Evolutionary conservation across 2,113 vertebrate species (phyloP).

Genomic region (Cariama cristata): DNA sequence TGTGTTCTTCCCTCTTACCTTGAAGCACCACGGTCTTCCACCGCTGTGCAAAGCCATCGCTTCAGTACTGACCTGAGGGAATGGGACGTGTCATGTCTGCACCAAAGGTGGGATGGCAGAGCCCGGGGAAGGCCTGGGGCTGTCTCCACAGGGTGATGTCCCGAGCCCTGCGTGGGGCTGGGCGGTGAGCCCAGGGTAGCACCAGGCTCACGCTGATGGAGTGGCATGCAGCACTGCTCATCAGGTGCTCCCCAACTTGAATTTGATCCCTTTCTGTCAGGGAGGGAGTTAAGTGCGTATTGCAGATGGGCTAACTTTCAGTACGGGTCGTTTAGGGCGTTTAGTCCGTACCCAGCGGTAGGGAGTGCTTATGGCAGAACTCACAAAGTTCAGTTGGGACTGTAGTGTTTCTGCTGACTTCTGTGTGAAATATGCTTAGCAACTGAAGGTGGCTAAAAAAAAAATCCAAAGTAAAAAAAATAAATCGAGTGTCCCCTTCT

Average conservation of each 20-base stretch:
- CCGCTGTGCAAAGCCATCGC: no score
- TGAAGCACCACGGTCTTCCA: accelerated
- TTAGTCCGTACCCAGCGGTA: not conserved
- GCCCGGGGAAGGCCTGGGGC: not conserved
- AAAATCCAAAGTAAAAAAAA: not conserved
- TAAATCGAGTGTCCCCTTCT: not conserved
- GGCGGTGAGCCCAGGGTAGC: not conserved
- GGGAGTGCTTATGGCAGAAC: not conserved
- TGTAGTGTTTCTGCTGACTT: not conserved
- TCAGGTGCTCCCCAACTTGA: not conserved
- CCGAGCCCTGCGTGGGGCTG: not conserved
- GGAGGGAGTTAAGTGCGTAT: not conserved
- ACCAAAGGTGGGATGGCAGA: not conserved
- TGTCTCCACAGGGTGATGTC: not conserved
- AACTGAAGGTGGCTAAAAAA: not conserved
- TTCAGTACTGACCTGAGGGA: not conserved
- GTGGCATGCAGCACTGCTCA: not conserved
- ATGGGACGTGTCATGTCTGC: accelerated
- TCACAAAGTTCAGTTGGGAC: not conserved
- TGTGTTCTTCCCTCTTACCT: not conserved
- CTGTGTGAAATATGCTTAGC: not conserved
- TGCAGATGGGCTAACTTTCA: not conserved
- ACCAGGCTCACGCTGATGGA: accelerated
- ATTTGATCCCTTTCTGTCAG: not conserved
- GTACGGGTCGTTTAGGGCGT: not conserved